Percentiles rank a stretch among this genome's conserved stretches.
Evolutionary conservation across 2,797 vertebrate species (phyloP).

Genomic region (Ptychadena robeensis): DNA sequence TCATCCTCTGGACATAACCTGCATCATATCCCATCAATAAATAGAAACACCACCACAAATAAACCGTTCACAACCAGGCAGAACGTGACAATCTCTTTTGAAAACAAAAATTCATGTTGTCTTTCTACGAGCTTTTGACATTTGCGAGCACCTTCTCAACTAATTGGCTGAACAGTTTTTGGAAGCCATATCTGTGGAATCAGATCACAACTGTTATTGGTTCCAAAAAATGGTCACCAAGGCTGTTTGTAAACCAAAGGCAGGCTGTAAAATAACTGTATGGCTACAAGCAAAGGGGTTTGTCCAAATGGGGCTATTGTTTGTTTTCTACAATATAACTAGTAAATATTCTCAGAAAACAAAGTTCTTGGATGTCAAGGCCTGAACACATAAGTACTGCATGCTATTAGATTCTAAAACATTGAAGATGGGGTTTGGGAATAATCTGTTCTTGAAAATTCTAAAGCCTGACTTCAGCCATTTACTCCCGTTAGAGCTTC

Average conservation of each 20-base stretch:
- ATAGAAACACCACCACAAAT: background rate
- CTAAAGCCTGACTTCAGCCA: no score
- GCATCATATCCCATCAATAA: conserved; percentile 20
- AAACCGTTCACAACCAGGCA: background rate
- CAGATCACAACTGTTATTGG: background rate
- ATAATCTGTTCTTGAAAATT: background rate
- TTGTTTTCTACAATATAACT: background rate
- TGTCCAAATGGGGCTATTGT: background rate
- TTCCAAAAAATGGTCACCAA: background rate
- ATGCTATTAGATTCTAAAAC: no score
- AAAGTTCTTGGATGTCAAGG: no score
- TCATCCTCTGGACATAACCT: conserved; percentile 18
- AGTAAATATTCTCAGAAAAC: background rate
- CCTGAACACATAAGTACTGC: background rate
- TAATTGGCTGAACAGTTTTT: background rate
- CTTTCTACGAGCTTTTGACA: background rate
- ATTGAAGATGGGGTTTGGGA: background rate
- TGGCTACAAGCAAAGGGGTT: background rate
- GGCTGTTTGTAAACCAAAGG: background rate
- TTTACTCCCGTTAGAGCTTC: no score
- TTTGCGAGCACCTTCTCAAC: background rate
- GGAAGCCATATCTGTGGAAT: background rate
- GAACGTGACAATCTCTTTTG: background rate
- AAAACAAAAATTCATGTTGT: background rate
- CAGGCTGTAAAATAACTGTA: background rate